Evolutionary conservation across 2,888 invertebrate species (phyloP).

Genomic region (Blastobasis adustella): DNA sequence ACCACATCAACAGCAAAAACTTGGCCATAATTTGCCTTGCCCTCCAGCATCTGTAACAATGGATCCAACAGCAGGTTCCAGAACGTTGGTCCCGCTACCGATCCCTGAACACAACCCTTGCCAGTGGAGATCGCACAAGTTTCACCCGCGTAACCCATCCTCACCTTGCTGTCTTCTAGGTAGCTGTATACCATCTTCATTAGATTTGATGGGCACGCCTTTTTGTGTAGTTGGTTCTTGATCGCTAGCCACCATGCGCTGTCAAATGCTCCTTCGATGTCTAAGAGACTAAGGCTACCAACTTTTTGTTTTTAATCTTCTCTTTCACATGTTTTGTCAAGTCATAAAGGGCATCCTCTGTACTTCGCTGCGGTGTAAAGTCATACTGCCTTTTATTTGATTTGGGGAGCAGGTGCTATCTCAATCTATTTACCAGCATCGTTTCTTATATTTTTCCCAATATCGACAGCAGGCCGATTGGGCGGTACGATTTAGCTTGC

Average conservation of each 20-base stretch:
- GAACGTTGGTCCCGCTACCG: slow-evolving; percentile 11
- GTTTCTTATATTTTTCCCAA: slow-evolving; percentile 13
- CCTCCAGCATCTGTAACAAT: background rate
- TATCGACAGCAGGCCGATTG: slow-evolving; percentile 11
- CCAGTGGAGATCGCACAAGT: slow-evolving; percentile 1
- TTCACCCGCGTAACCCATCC: slow-evolving; percentile 8
- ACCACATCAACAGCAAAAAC: slow-evolving; percentile 20
- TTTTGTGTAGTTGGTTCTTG: background rate
- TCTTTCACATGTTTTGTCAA: slow-evolving; percentile 1
- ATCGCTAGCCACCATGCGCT: slow-evolving; percentile 15
- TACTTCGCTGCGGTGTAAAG: slow-evolving; percentile 11
- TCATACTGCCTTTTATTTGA: slow-evolving; percentile 13
- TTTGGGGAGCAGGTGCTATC: slow-evolving; percentile 3
- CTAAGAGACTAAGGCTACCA: slow-evolving; percentile 9
- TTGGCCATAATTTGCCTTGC: slow-evolving; percentile 5
- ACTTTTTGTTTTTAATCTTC: background rate
- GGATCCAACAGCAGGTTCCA: slow-evolving; percentile 16
- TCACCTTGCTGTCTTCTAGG: slow-evolving; percentile 4
- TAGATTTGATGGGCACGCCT: background rate
- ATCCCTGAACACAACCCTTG: slow-evolving; percentile 15
- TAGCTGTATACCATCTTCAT: slow-evolving; percentile 7
- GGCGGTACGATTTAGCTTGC: slow-evolving; percentile 7
- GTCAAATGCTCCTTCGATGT: slow-evolving; percentile 17
- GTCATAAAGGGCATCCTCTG: slow-evolving; percentile 12
- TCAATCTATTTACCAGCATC: slow-evolving; percentile 5